Evolutionary conservation across 1,140 invertebrate genomes (phyloP), one percentile per base, ranked within the genome.

Genomic region (Coelopa frigida): DNA sequence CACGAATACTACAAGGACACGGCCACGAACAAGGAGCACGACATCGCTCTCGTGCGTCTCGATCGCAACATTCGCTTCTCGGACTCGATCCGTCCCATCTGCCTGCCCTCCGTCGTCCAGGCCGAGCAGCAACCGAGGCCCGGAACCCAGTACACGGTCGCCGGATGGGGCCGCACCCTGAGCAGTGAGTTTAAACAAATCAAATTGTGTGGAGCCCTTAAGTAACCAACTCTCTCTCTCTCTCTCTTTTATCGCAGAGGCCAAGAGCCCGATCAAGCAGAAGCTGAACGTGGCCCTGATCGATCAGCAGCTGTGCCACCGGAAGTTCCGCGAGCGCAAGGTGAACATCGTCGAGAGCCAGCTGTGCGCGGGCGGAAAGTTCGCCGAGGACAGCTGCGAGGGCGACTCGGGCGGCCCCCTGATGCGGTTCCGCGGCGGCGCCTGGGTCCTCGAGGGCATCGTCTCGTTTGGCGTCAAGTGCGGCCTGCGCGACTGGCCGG

Each of bases 391-490:
- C 47, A 75, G 79, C 2, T 84, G 81, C 43, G 72, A 73, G 1
- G 81, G 81, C 1, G 81, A 83, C 46, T 87, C 84, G 1, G 86
- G 86, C 10, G 85, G 84, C n/a, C 75, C 74, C 0, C 26, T 78
- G n/a, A 74, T 76, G 73, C 69, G 68, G 17, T 64, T 72, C 41
- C 57, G 66, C 0, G 57, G 55, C 5, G 68, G 49, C 40, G 55
- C 64, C 51, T 76, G 74, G 74, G 54, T 77, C 4, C 70, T 76
- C 1, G 63, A 78, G 44, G 77, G 76, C 29, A 52, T 78, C 12
- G 74, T 78, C 1, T 78, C 76, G 2, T 78, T 75, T 43, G 77
- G 77, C 2, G 61, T 55, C 48, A 49, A 75, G 58, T 66, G 76
- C 65, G 48, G 67, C 40, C 37, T 68, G 26, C 44, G 59, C 39